phyloP scores from a whole-genome alignment of 1,140 invertebrate genomes.

The Procambarus clarkii region DNA sequence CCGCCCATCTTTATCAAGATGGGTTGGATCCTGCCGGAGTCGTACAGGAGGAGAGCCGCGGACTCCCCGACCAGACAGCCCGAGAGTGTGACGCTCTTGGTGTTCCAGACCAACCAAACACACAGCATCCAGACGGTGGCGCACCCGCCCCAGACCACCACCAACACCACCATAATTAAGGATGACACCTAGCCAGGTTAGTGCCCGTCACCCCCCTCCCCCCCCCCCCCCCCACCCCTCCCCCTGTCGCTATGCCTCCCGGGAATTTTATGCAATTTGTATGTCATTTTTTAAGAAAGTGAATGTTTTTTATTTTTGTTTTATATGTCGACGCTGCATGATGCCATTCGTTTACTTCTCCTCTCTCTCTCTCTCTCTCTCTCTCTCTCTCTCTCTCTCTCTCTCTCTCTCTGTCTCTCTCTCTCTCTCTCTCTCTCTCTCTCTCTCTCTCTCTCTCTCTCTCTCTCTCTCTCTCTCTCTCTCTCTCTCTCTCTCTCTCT shows the following conservation, averaged over 20 bases:
- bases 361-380: not conserved
- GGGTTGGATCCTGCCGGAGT: conserved; percentile 30
- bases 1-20: conserved; percentile 67
- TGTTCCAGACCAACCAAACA: conserved; percentile 53
- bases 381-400: too few species aligned
- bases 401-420: not conserved
- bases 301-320: not conserved
- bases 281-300: not conserved
- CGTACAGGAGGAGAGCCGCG: conserved; percentile 20
- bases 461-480: conserved; percentile 1
- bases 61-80: conserved; percentile 52
- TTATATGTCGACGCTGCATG: not conserved
- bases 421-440: not conserved
- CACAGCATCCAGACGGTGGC: conserved; percentile 53
- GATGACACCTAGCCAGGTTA: conserved; percentile 57
- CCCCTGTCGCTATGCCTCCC: too few species aligned
- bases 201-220: conserved; percentile 7
- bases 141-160: conserved; percentile 37
- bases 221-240: too few species aligned
- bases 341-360: too few species aligned
- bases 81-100: conserved; percentile 59
- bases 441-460: conserved; percentile 14
- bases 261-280: too few species aligned
- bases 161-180: conserved; percentile 22
- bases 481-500: not conserved